Evolutionary conservation across 2,113 vertebrate species (phyloP).

Genomic region (Furnarius figulus): DNA sequence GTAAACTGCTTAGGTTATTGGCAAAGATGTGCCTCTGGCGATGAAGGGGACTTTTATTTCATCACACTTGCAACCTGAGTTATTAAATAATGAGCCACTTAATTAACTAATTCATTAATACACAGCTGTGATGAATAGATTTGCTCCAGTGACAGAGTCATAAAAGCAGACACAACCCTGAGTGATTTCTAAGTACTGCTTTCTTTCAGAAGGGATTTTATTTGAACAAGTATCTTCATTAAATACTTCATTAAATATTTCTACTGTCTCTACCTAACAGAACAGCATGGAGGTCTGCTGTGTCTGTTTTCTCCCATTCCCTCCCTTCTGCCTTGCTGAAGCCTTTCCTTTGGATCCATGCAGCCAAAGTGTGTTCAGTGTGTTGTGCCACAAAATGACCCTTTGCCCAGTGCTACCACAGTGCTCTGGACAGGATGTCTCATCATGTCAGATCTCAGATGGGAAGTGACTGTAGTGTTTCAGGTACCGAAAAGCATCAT

Average conservation of each 20-base stretch:
- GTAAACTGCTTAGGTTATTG: constrained; percentile 20
- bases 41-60: constrained; percentile 44
- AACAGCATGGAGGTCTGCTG: background rate
- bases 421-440: background rate
- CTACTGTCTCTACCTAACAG: background rate
- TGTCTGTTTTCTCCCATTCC: background rate
- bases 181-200: background rate
- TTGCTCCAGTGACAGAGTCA: background rate
- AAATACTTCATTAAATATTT: background rate
- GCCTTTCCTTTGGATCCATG: background rate
- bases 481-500: background rate
- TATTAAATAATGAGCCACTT: constrained; percentile 57
- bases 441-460: background rate
- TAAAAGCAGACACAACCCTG: background rate
- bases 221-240: background rate
- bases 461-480: background rate
- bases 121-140: constrained; percentile 32
- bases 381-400: background rate
- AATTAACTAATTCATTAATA: constrained; percentile 63
- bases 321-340: background rate
- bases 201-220: background rate
- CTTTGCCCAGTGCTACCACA: background rate
- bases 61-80: constrained; percentile 51
- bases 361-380: background rate
- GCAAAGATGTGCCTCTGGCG: constrained; percentile 39